phyloP scores from a whole-genome alignment of 2,797 vertebrate genomes.

The Peromyscus melanophrys region DNA sequence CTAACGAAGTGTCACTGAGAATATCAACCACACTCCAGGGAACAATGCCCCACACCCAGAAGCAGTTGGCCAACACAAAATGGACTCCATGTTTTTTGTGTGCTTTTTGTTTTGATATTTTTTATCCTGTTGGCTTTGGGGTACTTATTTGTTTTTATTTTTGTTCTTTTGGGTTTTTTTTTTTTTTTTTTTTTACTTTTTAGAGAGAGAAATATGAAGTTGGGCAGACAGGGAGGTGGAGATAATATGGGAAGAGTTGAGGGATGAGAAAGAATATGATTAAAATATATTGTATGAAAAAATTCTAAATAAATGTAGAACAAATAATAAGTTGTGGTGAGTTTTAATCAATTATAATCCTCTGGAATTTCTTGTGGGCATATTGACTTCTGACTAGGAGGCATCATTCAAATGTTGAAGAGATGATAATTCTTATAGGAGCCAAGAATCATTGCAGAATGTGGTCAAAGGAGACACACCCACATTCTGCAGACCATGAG shows the following conservation, averaged over 20 bases:
- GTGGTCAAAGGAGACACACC: conserved; percentile 19
- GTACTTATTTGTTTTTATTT: background rate
- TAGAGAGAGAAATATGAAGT: background rate
- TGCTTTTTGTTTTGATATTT: background rate
- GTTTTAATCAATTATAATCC: conserved; percentile 54
- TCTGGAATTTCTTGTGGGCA: conserved; percentile 64
- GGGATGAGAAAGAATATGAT: background rate
- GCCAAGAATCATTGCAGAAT: conserved; percentile 62
- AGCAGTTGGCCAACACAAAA: background rate
- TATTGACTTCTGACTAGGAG: conserved; percentile 67
- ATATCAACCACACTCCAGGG: background rate
- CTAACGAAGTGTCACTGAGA: background rate
- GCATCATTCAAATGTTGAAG: conserved; percentile 68
- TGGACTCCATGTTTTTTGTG: background rate
- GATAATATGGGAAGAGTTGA: background rate
- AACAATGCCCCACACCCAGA: no score
- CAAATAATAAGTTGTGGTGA: conserved; percentile 19
- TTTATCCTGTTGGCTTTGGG: background rate
- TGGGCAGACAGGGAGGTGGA: background rate
- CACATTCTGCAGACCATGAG: background rate
- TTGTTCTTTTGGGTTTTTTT: background rate
- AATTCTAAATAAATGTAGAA: background rate
- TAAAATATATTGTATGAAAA: background rate
- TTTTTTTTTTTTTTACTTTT: background rate
- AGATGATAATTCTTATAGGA: conserved; percentile 59